Conservation (phyloP, 2,797 vertebrate genomes). For the Muscicapa striata region DNA sequence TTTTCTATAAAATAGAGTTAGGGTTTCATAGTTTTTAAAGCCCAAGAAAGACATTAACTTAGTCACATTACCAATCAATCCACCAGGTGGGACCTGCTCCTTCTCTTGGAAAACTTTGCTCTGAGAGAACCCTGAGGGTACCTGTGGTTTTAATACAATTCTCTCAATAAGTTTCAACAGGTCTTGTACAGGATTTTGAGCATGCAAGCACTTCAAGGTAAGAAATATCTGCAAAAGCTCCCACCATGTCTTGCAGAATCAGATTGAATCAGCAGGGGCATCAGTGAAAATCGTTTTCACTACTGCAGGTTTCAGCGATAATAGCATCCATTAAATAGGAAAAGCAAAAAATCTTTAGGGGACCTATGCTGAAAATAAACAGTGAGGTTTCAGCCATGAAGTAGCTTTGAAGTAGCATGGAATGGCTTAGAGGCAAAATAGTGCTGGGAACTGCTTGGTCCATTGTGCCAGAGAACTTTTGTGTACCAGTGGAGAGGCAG, state of each 20-base stretch:
- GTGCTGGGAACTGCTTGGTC: neutral
- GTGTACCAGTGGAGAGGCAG: neutral
- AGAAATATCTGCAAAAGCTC: neutral
- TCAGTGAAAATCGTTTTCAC: neutral
- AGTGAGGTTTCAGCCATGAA: neutral
- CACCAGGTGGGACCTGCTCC: neutral
- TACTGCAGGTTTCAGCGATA: neutral
- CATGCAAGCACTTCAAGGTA: neutral
- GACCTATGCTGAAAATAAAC: neutral
- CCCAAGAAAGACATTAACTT: neutral
- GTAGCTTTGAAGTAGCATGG: constrained; percentile 1
- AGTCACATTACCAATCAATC: neutral
- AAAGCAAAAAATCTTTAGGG: neutral
- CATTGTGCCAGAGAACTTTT: neutral
- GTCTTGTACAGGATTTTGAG: neutral
- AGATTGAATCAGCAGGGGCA: neutral
- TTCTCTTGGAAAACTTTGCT: neutral
- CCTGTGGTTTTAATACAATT: neutral
- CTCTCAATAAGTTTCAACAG: neutral
- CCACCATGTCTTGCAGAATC: neutral
- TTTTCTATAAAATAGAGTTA: neutral
- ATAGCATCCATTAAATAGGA: neutral
- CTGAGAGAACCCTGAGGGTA: neutral
- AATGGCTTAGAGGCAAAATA: neutral
- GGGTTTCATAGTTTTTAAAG: neutral